Conservation (phyloP, 2,113 vertebrate genomes). For the Carassius carassius region DNA sequence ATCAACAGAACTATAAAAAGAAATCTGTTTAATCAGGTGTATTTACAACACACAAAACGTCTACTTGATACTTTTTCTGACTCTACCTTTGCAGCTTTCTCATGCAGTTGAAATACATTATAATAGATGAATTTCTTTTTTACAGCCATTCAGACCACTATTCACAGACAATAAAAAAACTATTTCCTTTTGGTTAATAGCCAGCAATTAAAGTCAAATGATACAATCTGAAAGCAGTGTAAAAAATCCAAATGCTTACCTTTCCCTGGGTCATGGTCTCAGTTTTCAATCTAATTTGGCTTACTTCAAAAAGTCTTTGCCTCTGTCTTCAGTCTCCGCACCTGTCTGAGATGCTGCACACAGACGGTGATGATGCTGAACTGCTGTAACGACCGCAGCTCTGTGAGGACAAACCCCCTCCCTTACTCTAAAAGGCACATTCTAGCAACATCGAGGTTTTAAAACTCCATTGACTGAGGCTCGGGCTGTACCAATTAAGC, state of each 20-base stretch:
- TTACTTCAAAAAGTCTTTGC: slow-evolving; percentile 12
- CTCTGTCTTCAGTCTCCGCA: neutral
- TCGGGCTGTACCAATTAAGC: slow-evolving; percentile 65
- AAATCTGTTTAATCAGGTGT: too few species aligned
- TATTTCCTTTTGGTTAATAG: neutral
- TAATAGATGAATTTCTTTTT: too few species aligned
- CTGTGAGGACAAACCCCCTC: slow-evolving; percentile 57
- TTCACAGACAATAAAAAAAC: neutral
- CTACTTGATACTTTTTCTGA: too few species aligned
- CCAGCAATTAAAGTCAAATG: neutral
- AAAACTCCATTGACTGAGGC: slow-evolving; percentile 47
- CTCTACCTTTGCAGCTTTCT: too few species aligned
- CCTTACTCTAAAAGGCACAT: slow-evolving; percentile 59
- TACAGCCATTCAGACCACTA: neutral
- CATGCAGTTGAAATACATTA: too few species aligned
- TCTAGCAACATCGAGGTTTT: slow-evolving; percentile 73
- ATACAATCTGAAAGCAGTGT: neutral
- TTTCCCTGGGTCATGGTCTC: slow-evolving; percentile 90
- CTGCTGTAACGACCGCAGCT: slow-evolving; percentile 56
- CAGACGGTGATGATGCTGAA: slow-evolving; percentile 49
- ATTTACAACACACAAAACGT: too few species aligned
- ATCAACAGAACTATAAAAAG: too few species aligned
- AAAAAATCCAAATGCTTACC: slow-evolving; percentile 71
- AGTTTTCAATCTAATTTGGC: neutral
- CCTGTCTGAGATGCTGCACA: slow-evolving; percentile 21